These are phyloP conservation scores for Hyposoter dolosus DNA, from an alignment of 2,888 invertebrate genomes.

Conservation along the genomic window DNA sequence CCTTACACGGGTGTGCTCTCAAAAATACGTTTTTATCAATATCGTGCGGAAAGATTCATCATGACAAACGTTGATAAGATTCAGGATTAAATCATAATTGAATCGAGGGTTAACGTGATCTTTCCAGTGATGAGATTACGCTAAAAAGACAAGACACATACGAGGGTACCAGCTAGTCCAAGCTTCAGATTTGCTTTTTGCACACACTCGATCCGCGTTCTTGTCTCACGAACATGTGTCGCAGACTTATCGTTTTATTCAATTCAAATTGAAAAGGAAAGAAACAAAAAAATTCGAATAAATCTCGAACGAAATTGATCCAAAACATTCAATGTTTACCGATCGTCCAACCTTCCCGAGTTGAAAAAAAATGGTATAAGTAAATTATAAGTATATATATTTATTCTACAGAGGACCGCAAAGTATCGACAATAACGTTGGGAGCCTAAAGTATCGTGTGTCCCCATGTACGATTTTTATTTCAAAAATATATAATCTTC, in stretches of 20 bases:
- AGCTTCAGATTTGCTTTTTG: conserved; percentile 77
- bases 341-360: conserved; percentile 12
- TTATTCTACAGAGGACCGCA: conserved; percentile 27
- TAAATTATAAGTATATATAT: conserved; percentile 10
- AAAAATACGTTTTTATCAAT: conserved; percentile 65
- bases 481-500: conserved; percentile 28
- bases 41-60: conserved; percentile 70
- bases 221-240: conserved; percentile 11
- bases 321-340: conserved; percentile 54
- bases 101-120: conserved; percentile 16
- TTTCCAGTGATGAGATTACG: conserved; percentile 46
- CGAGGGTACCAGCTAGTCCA: conserved; percentile 78
- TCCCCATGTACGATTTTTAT: conserved; percentile 19
- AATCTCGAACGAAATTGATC: conserved; percentile 43
- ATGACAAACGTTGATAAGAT: conserved; percentile 31
- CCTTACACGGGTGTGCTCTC: conserved; percentile 53
- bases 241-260: conserved; percentile 31
- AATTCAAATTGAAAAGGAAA: background rate
- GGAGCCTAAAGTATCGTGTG: conserved; percentile 41
- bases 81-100: conserved; percentile 52
- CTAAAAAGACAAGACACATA: conserved; percentile 46
- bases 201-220: conserved; percentile 10
- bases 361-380: background rate
- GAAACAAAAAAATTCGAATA: conserved; percentile 18
- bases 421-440: conserved; percentile 66